Base-by-base conservation (phyloP, 2,797 vertebrate species). In the Gallirallus australis region DNA sequence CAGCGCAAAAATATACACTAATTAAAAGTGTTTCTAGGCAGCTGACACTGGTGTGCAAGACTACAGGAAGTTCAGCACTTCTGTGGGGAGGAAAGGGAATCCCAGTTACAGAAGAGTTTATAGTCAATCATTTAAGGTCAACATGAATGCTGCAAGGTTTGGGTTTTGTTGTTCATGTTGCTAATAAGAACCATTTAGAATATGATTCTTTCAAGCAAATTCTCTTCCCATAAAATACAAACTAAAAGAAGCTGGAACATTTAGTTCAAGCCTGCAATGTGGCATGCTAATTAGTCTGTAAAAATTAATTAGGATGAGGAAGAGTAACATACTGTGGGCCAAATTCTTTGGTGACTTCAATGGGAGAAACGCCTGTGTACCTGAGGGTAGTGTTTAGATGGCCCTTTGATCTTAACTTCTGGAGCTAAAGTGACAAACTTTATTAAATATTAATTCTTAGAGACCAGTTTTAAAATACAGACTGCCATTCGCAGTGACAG, bases 11-110 rank as follows among this genome's bases (percentile, higher is more conserved):
- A 93, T 77, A 93, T 12, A 83, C 80, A n/a, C 71, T 96, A 96
- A 97, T 97, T 97, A 96, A 91, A 95, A 96, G 73, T 89, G 30
- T 96, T 97, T 83, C 80, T 48, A 80, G 82, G 79, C 79, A 89
- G 90, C 64, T 93, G 82, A 33, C 15, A 21, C 56, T 77, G 75
- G n/a, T 66, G 90, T 65, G 66, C 0, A 3, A 86, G 80, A 86
- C 83, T 83, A 61, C 89, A 86, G 68, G 82, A 56, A 60, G 39
- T 82, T 89, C 86, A 93, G 59, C 50, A 59, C 60, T 90, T 95
- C 66, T 81, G 30, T 47, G 73, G 73, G 65, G 48, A 83, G n/a
- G 28, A 91, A 78, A 56, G n/a, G 48, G 78, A 94, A 88, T 66
- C 52, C 47, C 64, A 37, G 40, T 28, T 76, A 80, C 19, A 50